Evolutionary conservation across 2,113 vertebrate species (phyloP).

Genomic region (Blennius ocellaris): DNA sequence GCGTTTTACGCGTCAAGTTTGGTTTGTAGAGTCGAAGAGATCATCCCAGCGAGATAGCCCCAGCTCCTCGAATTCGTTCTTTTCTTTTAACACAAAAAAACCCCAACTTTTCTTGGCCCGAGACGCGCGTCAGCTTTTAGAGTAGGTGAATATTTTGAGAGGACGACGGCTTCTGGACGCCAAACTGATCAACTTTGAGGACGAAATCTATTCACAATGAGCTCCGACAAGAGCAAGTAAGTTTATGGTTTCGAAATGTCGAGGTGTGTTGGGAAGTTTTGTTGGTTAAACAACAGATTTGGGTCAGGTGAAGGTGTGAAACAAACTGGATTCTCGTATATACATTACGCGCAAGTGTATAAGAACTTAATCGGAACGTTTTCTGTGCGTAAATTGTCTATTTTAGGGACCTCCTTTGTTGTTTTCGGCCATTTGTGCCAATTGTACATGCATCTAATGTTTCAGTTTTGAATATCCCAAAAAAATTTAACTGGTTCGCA

Average conservation of each 20-base stretch:
- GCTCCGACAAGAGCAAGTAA: conserved; percentile 83
- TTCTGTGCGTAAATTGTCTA: conserved; percentile 45
- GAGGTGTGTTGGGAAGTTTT: no score
- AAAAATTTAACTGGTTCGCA: no score
- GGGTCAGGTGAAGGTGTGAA: no score
- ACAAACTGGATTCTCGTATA: no score
- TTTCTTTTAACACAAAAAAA: background rate
- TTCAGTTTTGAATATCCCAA: no score
- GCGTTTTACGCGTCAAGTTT: background rate
- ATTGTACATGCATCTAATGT: no score
- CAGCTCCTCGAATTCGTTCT: background rate
- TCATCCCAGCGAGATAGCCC: conserved; percentile 48
- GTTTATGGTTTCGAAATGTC: conserved; percentile 41
- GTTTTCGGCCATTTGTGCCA: background rate
- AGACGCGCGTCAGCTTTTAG: background rate
- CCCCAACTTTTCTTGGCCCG: background rate
- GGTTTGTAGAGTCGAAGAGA: conserved; percentile 35
- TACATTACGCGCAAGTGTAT: no score
- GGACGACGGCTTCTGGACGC: conserved; percentile 4
- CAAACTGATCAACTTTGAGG: background rate
- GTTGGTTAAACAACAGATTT: no score
- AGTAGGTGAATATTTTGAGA: conserved; percentile 2
- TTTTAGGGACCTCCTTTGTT: background rate
- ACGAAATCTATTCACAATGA: conserved; percentile 67
- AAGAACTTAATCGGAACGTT: no score